Conservation (phyloP, 2,797 vertebrate genomes). For the Heliangelus exortis region DNA sequence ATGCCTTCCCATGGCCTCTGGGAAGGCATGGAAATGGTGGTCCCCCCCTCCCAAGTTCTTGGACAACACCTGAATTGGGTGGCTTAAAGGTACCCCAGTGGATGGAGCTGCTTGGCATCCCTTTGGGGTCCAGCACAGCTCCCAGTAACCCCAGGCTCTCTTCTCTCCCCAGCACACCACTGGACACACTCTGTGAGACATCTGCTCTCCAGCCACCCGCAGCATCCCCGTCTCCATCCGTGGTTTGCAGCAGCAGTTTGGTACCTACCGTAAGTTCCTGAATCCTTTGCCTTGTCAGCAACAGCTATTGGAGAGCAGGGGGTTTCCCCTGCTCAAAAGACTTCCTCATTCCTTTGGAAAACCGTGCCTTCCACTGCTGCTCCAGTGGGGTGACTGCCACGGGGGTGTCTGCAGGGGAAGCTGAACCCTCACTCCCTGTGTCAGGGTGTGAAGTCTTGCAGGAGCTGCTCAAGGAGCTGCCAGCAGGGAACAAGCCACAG, state of each 20-base stretch:
- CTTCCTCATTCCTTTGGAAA: neutral
- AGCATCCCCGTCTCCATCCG: rapidly evolving
- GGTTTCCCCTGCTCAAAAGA: neutral
- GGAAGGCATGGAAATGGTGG: rapidly evolving
- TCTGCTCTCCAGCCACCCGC: neutral
- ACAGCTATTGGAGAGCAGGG: neutral
- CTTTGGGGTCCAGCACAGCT: neutral
- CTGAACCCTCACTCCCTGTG: rapidly evolving
- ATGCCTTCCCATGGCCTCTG: neutral
- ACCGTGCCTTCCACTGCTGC: neutral
- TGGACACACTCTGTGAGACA: neutral
- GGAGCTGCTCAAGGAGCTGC: slow-evolving; percentile 21
- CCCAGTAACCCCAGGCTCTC: neutral
- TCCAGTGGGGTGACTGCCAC: neutral
- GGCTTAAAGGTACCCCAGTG: rapidly evolving
- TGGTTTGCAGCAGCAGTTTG: neutral
- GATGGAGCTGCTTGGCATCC: neutral
- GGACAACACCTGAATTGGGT: rapidly evolving
- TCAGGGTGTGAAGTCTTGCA: neutral
- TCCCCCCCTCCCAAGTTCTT: neutral
- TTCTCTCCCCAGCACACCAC: slow-evolving; percentile 16
- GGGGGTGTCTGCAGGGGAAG: neutral
- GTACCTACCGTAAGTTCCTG: neutral
- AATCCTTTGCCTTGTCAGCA: neutral
- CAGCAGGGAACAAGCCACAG: neutral